A percentile compares a stretch with the other conserved stretches of the same genome.
Evolutionary conservation across 1,140 invertebrate genomes (phyloP).

Genomic region (Acromyrmex heyeri): DNA sequence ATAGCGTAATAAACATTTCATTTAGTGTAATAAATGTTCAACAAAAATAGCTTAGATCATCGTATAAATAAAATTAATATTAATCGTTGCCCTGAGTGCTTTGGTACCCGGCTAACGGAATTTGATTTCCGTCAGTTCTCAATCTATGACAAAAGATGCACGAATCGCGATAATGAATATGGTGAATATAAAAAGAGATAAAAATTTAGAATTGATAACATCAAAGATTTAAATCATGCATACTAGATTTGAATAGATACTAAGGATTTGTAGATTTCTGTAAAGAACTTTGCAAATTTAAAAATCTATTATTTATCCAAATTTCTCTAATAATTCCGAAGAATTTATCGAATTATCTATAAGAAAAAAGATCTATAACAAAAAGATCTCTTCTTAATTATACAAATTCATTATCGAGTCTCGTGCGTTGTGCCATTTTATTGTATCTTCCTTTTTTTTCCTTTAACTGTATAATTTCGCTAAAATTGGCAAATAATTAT

Average conservation of each 20-base stretch:
- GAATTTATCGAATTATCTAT: constrained; percentile 14
- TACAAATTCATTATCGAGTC: constrained; percentile 36
- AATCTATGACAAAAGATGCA: constrained; percentile 36
- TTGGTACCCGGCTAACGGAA: constrained; percentile 79
- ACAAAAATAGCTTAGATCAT: constrained; percentile 78
- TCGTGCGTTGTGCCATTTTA: constrained; percentile 25
- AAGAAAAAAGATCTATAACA: neutral
- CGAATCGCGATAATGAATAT: constrained; percentile 40
- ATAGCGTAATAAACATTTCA: constrained; percentile 39
- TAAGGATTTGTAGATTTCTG: neutral
- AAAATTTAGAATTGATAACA: constrained; percentile 1
- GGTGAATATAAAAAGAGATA: neutral
- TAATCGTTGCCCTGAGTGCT: constrained; percentile 81
- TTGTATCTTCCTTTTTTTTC: neutral
- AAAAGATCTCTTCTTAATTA: constrained; percentile 12
- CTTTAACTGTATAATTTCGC: neutral
- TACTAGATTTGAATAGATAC: neutral
- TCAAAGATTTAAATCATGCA: neutral
- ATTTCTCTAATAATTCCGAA: neutral
- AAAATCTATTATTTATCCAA: neutral
- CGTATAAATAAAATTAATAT: constrained; percentile 79
- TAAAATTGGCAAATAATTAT: constrained; percentile 57
- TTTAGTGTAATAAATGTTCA: constrained; percentile 68
- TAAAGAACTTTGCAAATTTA: neutral
- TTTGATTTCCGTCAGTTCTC: constrained; percentile 63